These are phyloP conservation scores for Carassius carassius DNA, from an alignment of 2,113 vertebrate genomes.

Conservation along the genomic window DNA sequence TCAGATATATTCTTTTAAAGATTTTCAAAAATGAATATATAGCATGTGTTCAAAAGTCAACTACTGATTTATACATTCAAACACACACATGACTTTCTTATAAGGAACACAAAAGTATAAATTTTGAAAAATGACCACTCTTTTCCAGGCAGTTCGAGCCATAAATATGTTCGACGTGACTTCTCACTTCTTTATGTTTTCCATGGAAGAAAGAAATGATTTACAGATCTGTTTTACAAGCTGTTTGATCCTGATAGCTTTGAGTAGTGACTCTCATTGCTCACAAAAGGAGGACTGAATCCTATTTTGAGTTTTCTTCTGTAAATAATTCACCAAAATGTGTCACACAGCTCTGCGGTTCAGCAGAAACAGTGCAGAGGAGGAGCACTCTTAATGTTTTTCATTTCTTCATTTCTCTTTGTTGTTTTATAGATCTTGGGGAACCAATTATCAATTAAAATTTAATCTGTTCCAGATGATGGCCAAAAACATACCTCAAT, in stretches of 20 bases:
- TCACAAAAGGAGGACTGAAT: background rate
- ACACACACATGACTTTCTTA: background rate
- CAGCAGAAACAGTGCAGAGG: background rate
- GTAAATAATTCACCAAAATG: constrained; percentile 35
- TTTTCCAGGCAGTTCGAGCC: background rate
- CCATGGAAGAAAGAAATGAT: background rate
- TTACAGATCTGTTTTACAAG: constrained; percentile 3
- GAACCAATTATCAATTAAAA: constrained; percentile 19
- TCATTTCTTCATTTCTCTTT: constrained; percentile 4
- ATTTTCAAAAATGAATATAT: background rate
- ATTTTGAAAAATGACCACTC: background rate
- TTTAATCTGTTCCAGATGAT: background rate
- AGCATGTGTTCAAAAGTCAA: background rate
- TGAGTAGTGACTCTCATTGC: background rate
- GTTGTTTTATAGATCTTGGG: constrained; percentile 13
- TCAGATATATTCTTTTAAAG: background rate
- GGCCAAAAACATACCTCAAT: constrained; percentile 7
- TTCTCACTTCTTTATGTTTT: background rate
- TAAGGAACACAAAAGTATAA: background rate
- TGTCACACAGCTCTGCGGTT: background rate
- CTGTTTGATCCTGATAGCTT: background rate
- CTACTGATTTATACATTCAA: background rate
- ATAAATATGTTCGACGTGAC: constrained; percentile 9
- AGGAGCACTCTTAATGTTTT: background rate
- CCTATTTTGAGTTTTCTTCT: constrained; percentile 24